Percentiles rank a stretch among this genome's conserved stretches.
Conservation (phyloP, 2,113 vertebrate species). For the Pantherophis guttatus region DNA sequence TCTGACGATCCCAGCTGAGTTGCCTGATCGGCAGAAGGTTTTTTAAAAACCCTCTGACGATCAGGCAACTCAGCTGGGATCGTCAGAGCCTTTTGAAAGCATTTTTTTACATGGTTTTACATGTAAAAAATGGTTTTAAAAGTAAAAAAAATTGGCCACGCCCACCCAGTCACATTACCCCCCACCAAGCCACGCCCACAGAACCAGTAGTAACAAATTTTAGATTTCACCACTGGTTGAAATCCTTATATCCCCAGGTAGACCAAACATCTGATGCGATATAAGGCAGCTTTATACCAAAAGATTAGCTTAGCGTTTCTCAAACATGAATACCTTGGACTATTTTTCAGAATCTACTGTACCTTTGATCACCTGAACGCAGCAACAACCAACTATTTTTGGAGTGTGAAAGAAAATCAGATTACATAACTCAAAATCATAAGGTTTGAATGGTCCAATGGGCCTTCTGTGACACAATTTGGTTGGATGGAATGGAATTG, state of each 20-base stretch:
- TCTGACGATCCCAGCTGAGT: no score
- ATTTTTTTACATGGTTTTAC: no score
- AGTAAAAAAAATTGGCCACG: no score
- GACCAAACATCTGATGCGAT: not conserved
- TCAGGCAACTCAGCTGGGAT: no score
- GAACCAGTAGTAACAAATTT: no score
- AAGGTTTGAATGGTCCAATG: not conserved
- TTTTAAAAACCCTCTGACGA: no score
- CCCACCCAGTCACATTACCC: no score
- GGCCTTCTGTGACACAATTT: not conserved
- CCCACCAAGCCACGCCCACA: no score
- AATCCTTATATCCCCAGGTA: not conserved
- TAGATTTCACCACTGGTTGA: not conserved
- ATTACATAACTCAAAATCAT: not conserved
- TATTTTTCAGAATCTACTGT: not conserved
- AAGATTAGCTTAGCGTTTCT: not conserved
- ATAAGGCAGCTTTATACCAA: not conserved
- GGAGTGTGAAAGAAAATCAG: not conserved
- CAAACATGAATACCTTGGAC: not conserved
- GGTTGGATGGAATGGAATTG: not conserved
- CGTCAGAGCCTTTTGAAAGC: no score
- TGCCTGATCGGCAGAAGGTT: no score
- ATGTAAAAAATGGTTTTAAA: no score
- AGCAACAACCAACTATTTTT: not conserved
- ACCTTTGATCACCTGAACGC: not conserved